phyloP scores from a whole-genome alignment of 92 coral and sea anemone genomes.

The Virgularia gustaviana region DNA sequence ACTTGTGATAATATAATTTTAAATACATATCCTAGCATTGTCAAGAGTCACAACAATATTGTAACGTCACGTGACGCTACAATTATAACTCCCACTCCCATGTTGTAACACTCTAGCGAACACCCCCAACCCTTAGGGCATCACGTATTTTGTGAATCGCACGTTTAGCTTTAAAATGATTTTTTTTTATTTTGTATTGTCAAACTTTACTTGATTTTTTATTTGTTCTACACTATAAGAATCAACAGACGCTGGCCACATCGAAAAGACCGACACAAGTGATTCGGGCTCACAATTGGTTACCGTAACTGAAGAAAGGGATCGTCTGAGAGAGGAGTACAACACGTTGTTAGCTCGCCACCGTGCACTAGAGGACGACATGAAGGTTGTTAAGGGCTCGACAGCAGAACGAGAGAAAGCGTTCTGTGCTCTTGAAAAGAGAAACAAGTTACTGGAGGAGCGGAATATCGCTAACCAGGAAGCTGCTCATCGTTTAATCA shows the following conservation, averaged over 20 bases:
- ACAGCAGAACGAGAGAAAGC: slow-evolving; percentile 50
- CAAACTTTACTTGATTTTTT: too few relatives aligned
- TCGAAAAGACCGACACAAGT: not conserved
- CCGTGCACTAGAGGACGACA: slow-evolving; percentile 50
- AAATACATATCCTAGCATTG: too few relatives aligned
- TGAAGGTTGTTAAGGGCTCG: slow-evolving; percentile 34
- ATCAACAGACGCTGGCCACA: not conserved
- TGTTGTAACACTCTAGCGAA: too few relatives aligned
- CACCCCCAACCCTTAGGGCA: too few relatives aligned
- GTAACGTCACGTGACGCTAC: too few relatives aligned
- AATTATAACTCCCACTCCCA: too few relatives aligned
- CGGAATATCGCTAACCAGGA: slow-evolving; percentile 68
- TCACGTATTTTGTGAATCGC: too few relatives aligned
- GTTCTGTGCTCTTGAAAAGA: slow-evolving; percentile 54
- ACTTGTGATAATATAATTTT: too few relatives aligned
- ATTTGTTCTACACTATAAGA: too few relatives aligned
- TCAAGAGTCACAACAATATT: too few relatives aligned
- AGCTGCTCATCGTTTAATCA: slow-evolving; percentile 59
- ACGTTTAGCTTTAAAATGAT: too few relatives aligned
- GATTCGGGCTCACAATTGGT: not conserved
- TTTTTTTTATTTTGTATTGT: too few relatives aligned
- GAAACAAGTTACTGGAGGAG: slow-evolving; percentile 55
- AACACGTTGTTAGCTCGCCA: slow-evolving; percentile 63
- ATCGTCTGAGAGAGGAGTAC: slow-evolving; percentile 66
- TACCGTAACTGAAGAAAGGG: slow-evolving; percentile 55